phyloP scores from a whole-genome alignment of 1,140 invertebrate genomes.

The Orchesella cincta region DNA sequence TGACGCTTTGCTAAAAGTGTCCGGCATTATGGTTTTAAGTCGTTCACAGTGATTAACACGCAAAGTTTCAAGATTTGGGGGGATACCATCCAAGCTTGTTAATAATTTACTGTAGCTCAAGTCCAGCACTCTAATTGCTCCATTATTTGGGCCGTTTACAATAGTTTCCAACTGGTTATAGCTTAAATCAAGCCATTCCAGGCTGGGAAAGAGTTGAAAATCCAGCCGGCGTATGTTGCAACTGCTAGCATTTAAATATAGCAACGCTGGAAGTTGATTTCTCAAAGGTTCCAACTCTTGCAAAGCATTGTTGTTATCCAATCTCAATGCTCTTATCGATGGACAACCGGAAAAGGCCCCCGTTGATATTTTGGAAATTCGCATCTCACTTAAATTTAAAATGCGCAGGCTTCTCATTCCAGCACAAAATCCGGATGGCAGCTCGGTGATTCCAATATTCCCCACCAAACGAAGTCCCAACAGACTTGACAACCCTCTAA shows the following conservation, averaged over 20 bases:
- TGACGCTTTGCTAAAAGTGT: constrained; percentile 87
- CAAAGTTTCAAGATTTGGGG: constrained; percentile 77
- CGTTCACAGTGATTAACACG: constrained; percentile 80
- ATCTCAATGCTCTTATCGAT: constrained; percentile 79
- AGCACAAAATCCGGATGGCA: constrained; percentile 78
- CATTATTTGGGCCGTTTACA: constrained; percentile 74
- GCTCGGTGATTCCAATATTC: constrained; percentile 82
- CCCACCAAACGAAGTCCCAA: constrained; percentile 78
- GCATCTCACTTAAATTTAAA: constrained; percentile 82
- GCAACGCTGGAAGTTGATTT: no score
- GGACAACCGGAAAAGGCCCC: constrained; percentile 80
- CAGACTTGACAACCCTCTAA: constrained; percentile 75
- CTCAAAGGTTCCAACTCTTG: no score
- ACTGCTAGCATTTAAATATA: constrained; percentile 77
- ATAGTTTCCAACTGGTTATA: constrained; percentile 81
- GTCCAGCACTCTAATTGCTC: constrained; percentile 72
- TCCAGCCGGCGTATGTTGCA: constrained; percentile 53
- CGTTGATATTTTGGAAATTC: constrained; percentile 77
- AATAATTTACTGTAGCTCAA: constrained; percentile 76
- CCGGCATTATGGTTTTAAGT: constrained; percentile 82
- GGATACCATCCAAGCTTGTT: constrained; percentile 73
- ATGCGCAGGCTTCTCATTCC: constrained; percentile 80
- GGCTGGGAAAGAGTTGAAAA: constrained; percentile 80
- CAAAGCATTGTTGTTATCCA: constrained; percentile 90
- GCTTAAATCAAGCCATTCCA: constrained; percentile 88